These are phyloP conservation scores for Brachymystax lenok DNA, from an alignment of 2,797 vertebrate species.

Conservation along the genomic window DNA sequence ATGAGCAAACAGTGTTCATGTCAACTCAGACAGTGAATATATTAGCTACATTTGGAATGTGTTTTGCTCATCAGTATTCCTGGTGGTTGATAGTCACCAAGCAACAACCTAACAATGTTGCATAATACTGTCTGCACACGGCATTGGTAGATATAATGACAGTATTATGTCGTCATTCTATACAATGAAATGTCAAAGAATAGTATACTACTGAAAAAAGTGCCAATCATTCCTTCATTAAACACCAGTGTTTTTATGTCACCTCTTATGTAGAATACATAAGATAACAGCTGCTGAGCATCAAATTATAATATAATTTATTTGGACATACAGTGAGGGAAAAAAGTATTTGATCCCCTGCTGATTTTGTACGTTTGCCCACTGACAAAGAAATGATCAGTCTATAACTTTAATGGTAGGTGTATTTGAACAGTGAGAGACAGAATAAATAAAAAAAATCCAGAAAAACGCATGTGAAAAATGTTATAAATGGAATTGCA, in stretches of 20 bases:
- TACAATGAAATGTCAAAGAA: background rate
- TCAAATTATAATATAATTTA: background rate
- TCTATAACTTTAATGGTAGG: too few relatives aligned
- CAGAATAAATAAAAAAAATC: too few relatives aligned
- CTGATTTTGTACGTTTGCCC: too few relatives aligned
- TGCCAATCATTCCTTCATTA: background rate
- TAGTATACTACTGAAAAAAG: background rate
- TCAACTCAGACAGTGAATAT: conserved; percentile 11
- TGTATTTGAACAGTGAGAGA: too few relatives aligned
- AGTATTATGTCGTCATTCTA: conserved; percentile 25
- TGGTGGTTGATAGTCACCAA: conserved; percentile 54
- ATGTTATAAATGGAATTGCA: too few relatives aligned
- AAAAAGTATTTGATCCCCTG: too few relatives aligned
- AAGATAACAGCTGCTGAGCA: background rate
- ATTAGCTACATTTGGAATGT: conserved; percentile 54
- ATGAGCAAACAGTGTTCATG: conserved; percentile 31
- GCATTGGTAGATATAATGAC: conserved; percentile 13
- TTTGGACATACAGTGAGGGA: too few relatives aligned
- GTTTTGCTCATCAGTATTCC: conserved; percentile 47
- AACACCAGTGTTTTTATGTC: background rate
- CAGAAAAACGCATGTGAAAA: too few relatives aligned
- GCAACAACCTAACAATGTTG: conserved; percentile 57
- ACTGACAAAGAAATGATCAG: too few relatives aligned
- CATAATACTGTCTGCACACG: conserved; percentile 42
- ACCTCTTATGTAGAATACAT: background rate